Evolutionary conservation across 2,113 vertebrate genomes (phyloP), one percentile per base, ranked within the genome.

Genomic region (Cebus imitator): DNA sequence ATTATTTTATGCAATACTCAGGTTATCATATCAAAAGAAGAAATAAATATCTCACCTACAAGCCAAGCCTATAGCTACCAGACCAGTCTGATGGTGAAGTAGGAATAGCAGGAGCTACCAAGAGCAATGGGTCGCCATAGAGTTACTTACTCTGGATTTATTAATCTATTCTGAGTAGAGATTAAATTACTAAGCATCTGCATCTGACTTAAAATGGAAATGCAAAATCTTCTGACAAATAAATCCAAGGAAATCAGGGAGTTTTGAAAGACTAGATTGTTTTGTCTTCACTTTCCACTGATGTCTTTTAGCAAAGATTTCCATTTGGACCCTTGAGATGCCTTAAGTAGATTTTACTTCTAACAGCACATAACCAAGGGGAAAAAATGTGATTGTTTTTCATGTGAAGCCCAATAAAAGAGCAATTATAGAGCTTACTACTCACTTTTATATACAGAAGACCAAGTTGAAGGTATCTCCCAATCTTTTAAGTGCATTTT

Each of bases 1-100:
- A 98, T 98, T 98, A 98, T 98, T 98, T 98, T 86, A 98, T 93
- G 90, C 73, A 95, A 96, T 96, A 89, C 92, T 96, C 83, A 0
- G 64, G 95, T 94, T 96, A 97, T 95, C 94, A n/a, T 64, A 97
- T 87, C 91, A 96, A 85, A 96, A 97, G 94, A 87, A 90, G 61
- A 97, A 94, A 97, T 91, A 94, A 96, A 97, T 97, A 97, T 97
- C 87, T 87, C 32, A 97, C 80, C 96, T 91, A 23, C 14, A 76
- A 96, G 96, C 70, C 91, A 92, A 25, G 82, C 96, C 97, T 83
- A 87, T 37, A 87, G 85, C 72, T 87, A 70, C 43, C 40, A 52
- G 94, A 81, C 55, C 94, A 61, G 78, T 27, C 76, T 50, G 84
- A 91, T 1, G 32, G 81, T 61, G 35, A 87, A 91, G 58, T 1